phyloP scores from a whole-genome alignment of 2,888 invertebrate species.

The Rugalucina vietnamica region DNA sequence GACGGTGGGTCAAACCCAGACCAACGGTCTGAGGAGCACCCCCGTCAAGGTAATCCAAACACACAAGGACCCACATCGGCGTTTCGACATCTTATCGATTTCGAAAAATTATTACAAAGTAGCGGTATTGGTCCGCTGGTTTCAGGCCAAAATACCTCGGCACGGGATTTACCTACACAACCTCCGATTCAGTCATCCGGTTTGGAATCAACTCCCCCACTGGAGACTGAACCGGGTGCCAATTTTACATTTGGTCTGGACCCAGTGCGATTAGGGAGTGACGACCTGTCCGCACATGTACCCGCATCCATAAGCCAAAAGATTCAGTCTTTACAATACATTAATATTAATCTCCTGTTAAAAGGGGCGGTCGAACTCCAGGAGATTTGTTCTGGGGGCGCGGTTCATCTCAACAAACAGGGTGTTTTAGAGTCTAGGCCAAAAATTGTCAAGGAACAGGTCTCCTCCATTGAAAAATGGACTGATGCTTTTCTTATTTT shows the following conservation, averaged over 20 bases:
- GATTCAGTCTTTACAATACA: background rate
- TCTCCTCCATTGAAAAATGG: slow-evolving; percentile 3
- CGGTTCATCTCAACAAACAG: background rate
- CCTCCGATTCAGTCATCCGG: too few relatives aligned
- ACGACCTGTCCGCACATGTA: background rate
- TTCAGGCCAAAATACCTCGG: too few relatives aligned
- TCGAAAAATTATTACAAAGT: too few relatives aligned
- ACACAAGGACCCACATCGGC: too few relatives aligned
- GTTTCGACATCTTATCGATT: too few relatives aligned
- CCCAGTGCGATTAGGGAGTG: background rate
- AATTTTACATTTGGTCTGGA: background rate
- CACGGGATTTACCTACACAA: too few relatives aligned
- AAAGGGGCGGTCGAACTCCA: background rate
- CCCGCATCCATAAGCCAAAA: background rate
- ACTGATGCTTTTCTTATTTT: slow-evolving; percentile 8
- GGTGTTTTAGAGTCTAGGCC: background rate
- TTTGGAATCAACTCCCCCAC: too few relatives aligned
- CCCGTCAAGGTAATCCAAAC: too few relatives aligned
- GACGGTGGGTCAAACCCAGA: too few relatives aligned
- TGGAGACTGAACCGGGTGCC: too few relatives aligned
- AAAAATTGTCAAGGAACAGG: background rate
- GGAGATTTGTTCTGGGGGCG: background rate
- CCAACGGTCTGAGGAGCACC: too few relatives aligned
- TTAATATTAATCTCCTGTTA: background rate
- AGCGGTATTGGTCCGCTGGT: too few relatives aligned